Conservation (phyloP, 2,797 vertebrate species). For the Pangasius mekongensis region DNA sequence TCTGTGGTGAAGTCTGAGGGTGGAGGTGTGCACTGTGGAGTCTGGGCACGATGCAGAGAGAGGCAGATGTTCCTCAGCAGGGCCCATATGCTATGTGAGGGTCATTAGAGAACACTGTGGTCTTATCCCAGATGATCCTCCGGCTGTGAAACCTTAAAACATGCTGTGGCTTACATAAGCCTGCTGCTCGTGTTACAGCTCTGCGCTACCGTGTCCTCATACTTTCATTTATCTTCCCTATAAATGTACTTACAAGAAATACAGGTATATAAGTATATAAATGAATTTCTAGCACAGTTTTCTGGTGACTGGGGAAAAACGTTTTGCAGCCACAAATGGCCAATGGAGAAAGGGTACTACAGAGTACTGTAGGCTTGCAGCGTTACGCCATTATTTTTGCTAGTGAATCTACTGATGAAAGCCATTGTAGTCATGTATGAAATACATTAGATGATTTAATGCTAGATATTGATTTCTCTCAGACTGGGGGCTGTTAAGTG, state of each 20-base stretch:
- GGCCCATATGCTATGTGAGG: conserved; percentile 38
- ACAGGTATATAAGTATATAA: background rate
- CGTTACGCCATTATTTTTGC: too few relatives aligned
- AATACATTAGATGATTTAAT: background rate
- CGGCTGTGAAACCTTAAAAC: conserved; percentile 12
- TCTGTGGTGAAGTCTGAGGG: background rate
- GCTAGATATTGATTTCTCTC: background rate
- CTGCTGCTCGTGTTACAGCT: background rate
- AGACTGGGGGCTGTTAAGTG: background rate
- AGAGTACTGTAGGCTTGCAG: too few relatives aligned
- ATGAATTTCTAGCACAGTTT: background rate
- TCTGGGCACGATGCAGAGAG: conserved; percentile 36
- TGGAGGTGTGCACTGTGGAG: background rate
- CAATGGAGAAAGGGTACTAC: background rate
- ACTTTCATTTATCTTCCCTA: background rate
- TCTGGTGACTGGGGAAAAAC: background rate
- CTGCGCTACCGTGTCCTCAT: background rate
- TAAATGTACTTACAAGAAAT: background rate
- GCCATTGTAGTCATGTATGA: background rate
- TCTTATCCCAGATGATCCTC: conserved; percentile 28
- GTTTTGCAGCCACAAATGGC: background rate
- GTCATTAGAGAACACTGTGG: conserved; percentile 38
- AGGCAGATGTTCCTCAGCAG: conserved; percentile 38
- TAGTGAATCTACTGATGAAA: background rate
- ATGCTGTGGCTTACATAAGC: conserved; percentile 31